These are phyloP conservation scores for Drosophila engyochracea DNA, from an alignment of 2,888 invertebrate genomes.

Conservation along the genomic window DNA sequence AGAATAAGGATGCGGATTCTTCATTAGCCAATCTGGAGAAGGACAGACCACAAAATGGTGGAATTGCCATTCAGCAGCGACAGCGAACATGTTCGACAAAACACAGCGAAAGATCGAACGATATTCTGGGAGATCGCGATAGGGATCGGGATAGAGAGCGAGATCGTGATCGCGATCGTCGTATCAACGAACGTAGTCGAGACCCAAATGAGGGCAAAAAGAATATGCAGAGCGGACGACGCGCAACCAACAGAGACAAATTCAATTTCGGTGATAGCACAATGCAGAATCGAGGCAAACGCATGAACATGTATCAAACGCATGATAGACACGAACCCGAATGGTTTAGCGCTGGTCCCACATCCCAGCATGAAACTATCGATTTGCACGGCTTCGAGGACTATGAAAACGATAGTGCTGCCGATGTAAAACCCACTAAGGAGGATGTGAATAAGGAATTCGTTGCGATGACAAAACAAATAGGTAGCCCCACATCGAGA, in stretches of 20 bases:
- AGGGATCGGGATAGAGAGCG: slow-evolving; percentile 71
- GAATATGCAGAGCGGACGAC: slow-evolving; percentile 40
- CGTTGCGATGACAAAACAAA: not conserved
- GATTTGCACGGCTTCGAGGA: slow-evolving; percentile 96
- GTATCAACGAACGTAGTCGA: slow-evolving; percentile 87
- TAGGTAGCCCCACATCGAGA: slow-evolving; percentile 18
- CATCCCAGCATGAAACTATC: slow-evolving; percentile 95
- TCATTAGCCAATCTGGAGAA: slow-evolving; percentile 35
- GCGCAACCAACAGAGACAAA: slow-evolving; percentile 55
- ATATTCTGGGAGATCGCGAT: slow-evolving; percentile 27
- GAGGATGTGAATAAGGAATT: slow-evolving; percentile 16
- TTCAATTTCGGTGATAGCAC: slow-evolving; percentile 36
- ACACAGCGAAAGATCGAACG: slow-evolving; percentile 35
- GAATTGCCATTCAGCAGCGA: slow-evolving; percentile 42
- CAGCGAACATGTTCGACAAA: slow-evolving; percentile 49
- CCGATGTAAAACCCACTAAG: slow-evolving; percentile 18
- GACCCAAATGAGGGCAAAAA: slow-evolving; percentile 70
- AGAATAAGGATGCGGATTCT: slow-evolving; percentile 67
- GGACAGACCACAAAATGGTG: slow-evolving; percentile 43
- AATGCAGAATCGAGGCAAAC: slow-evolving; percentile 44
- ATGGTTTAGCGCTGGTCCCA: slow-evolving; percentile 96
- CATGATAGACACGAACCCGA: slow-evolving; percentile 91
- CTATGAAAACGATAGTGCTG: slow-evolving; percentile 86
- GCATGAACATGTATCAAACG: slow-evolving; percentile 55
- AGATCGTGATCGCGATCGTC: slow-evolving; percentile 87